These are phyloP conservation scores for Callyntrura guangdongensis DNA, from an alignment of 2,888 invertebrate genomes.

Conservation along the genomic window DNA sequence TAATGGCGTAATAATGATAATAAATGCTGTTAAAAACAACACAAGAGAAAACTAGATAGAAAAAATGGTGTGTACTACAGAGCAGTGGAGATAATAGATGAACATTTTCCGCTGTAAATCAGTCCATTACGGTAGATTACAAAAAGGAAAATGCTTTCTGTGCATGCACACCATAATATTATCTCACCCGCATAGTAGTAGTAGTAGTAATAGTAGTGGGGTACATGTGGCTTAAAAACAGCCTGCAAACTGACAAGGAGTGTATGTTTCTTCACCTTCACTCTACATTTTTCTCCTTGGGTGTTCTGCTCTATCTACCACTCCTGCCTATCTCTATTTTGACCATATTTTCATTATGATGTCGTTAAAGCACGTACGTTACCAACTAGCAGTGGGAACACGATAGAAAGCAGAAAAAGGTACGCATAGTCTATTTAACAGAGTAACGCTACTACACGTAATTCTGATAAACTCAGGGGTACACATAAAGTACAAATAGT, in stretches of 20 bases:
- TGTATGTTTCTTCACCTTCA: too few relatives aligned
- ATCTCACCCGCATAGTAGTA: not conserved
- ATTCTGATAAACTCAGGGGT: not conserved
- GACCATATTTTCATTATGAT: not conserved
- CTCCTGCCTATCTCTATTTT: conserved; percentile 3
- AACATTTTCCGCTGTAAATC: conserved; percentile 74
- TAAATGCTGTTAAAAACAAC: conserved; percentile 44
- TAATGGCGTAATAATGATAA: conserved; percentile 50
- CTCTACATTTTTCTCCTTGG: conserved; percentile 3
- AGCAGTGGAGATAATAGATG: conserved; percentile 57
- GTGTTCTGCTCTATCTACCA: conserved; percentile 1
- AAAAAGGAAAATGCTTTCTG: conserved; percentile 33
- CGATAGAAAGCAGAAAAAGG: not conserved
- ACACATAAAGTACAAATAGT: not conserved
- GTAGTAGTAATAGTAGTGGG: too few relatives aligned
- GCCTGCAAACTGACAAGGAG: too few relatives aligned
- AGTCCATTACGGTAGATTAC: conserved; percentile 73
- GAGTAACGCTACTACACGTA: not conserved
- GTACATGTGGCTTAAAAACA: too few relatives aligned
- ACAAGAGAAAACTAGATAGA: conserved; percentile 25
- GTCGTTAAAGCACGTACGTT: too few relatives aligned
- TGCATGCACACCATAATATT: conserved; percentile 39
- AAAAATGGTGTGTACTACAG: not conserved
- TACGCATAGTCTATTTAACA: too few relatives aligned
- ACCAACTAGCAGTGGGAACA: not conserved